phyloP scores from a whole-genome alignment of 2,113 vertebrate genomes.

The Agelaius tricolor region DNA sequence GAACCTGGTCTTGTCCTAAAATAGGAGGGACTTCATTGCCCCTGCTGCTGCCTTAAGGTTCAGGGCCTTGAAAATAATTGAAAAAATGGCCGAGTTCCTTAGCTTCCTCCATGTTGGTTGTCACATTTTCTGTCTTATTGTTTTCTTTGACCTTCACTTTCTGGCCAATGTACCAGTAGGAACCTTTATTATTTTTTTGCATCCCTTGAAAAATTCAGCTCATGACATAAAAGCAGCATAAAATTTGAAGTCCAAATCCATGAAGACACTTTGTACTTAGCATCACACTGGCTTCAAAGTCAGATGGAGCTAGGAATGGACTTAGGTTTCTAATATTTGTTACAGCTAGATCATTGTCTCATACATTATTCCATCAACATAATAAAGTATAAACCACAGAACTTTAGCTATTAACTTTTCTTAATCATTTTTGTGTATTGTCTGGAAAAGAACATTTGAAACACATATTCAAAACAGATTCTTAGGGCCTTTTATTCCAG shows the following conservation, averaged over 20 bases:
- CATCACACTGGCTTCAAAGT: not conserved
- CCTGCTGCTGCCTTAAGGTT: not conserved
- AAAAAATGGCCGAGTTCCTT: not conserved
- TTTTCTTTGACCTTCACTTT: not conserved
- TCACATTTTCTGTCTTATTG: not conserved
- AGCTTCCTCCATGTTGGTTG: not conserved
- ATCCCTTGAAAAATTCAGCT: not conserved
- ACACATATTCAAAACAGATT: not conserved
- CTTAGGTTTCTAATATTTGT: not conserved
- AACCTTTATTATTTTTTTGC: not conserved
- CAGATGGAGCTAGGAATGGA: not conserved
- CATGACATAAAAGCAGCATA: not conserved
- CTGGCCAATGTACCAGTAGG: not conserved
- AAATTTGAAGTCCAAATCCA: not conserved
- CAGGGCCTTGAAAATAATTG: not conserved
- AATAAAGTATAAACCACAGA: conserved; percentile 43
- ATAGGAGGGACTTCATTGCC: not conserved
- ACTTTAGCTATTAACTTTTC: conserved; percentile 23
- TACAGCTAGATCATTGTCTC: not conserved
- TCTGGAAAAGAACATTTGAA: not conserved
- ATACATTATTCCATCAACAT: conserved; percentile 28
- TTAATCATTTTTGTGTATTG: not conserved
- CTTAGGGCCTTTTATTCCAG: not conserved
- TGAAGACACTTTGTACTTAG: not conserved
- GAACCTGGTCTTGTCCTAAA: not conserved